Base-by-base conservation (phyloP, 2,888 invertebrate genomes). In the Idaea straminata region DNA sequence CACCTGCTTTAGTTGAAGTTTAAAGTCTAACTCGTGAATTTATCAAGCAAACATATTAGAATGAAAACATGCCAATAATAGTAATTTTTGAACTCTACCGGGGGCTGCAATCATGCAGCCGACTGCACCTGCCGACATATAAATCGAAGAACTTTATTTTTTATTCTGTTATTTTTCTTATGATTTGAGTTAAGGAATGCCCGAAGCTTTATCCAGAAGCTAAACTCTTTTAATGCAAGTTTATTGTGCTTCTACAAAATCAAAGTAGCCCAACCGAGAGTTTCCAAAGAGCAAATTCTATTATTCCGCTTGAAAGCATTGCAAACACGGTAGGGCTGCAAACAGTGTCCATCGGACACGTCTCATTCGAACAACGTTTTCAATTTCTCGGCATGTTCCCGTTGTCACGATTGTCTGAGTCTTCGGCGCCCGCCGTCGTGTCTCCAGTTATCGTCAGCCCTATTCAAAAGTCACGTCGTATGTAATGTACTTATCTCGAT, bases 361-460 rank as follows among this genome's bases (percentile, higher is more conserved):
- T 78, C 73, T 81, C 78, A 88, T 87, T 87, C 87, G 73, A 74
- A 80, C 86, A 91, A 91, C 89, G 91, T 90, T 88, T 90, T 87
- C 88, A 90, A 91, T 90, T 86, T 89, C 88, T 87, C 83, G 83
- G 75, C 77, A 74, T 75, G 76, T 76, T 70, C 74, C 77, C 79
- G 79, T 79, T 82, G 77, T 77, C 79, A 62, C 68, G 66, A 73
- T 64, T 75, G 69, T 72, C 74, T 72, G 73, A 75, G 78, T 79
- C 78, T 72, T 72, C 66, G 84, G 83, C 84, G 83, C 82, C 83
- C 77, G 81, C 69, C 82, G 63, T 72, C 73, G 70, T 70, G 81
- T 78, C 83, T 80, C 81, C 77, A 69, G 80, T 82, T 84, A 83
- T 85, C 84, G 76, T 70, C 72, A 67, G 73, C 72, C 73, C 81